phyloP scores from a whole-genome alignment of 2,113 vertebrate genomes.

The Sceloporus undulatus region DNA sequence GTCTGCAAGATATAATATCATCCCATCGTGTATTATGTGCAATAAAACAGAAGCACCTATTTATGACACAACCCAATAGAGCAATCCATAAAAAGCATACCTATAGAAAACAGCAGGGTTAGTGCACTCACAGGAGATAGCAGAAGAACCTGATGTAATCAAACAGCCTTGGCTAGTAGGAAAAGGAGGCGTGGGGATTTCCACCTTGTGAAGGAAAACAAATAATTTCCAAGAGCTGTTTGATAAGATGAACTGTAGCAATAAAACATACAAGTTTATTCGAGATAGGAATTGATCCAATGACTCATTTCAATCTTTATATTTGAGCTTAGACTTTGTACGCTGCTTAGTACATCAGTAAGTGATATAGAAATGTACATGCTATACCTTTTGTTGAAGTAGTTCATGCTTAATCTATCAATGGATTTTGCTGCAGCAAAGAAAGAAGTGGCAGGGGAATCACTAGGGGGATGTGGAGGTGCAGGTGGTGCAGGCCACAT shows the following conservation, averaged over 20 bases:
- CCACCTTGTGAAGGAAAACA: conserved; percentile 71
- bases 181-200: conserved; percentile 64
- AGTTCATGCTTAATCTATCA: neutral
- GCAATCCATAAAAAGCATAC: neutral
- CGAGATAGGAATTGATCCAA: conserved; percentile 70
- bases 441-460: neutral
- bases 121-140: conserved; percentile 59
- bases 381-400: neutral
- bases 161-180: conserved; percentile 67
- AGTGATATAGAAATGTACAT: too few relatives aligned
- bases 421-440: neutral
- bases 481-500: too few relatives aligned
- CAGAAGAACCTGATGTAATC: conserved; percentile 65
- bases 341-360: too few relatives aligned
- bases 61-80: conserved; percentile 44
- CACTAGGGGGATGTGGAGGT: too few relatives aligned
- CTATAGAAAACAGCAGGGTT: conserved; percentile 45
- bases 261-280: conserved; percentile 60
- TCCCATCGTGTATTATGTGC: conserved; percentile 13
- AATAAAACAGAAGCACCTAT: conserved; percentile 41
- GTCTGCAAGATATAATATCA: conserved; percentile 13
- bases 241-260: conserved; percentile 67
- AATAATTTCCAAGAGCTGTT: conserved; percentile 71
- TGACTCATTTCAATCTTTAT: conserved; percentile 61
- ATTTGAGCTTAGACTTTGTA: neutral